Evolutionary conservation across 2,113 vertebrate genomes (phyloP), one percentile per base, ranked within the genome.

Genomic region (Xenopus laevis): DNA sequence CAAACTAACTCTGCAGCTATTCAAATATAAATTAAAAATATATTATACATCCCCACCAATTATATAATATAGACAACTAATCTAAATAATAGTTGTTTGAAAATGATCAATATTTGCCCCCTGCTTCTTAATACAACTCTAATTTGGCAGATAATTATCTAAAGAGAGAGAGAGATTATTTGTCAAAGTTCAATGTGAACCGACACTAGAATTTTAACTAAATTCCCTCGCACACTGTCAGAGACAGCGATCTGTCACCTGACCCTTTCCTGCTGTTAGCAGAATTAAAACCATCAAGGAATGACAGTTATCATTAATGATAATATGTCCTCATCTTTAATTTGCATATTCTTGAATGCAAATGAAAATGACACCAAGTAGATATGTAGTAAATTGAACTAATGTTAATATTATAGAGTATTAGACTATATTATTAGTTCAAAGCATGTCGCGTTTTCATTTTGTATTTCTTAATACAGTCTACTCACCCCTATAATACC

Each of bases 181-280:
- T 77, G 40, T 59, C 33, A 40, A 66, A 53, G 64, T 62, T 68
- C 67, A 70, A 16, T 44, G 50, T 27, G 15, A 70, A 64, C 50
- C 20, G 40, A 70, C 44, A 50, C 45, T 67, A 13, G 20, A 21
- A 67, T 52, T 50, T 52, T 15, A 67, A 52, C 45, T 15, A 67
- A 67, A 18, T 23, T 47, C 33, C 33, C 33, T 40, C 33, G 9
- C 58, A 69, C 53, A 59, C 21, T 21, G 30, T 23, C 61, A 73
- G 45, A 47, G 63, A 52, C 47, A 77, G 50, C 0, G 53, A 55
- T 8, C 53, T 61, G 52, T 60, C 67, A 57, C 23, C 11, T 70
- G 67, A 61, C 67, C 58, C 62, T 77, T 62, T 57, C 66, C 74
- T 77, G 59, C 74, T 64, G 74, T 61, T 77, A 77, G 69, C n/a